phyloP scores from a whole-genome alignment of 2,797 vertebrate species.

The Microchirus variegatus region DNA sequence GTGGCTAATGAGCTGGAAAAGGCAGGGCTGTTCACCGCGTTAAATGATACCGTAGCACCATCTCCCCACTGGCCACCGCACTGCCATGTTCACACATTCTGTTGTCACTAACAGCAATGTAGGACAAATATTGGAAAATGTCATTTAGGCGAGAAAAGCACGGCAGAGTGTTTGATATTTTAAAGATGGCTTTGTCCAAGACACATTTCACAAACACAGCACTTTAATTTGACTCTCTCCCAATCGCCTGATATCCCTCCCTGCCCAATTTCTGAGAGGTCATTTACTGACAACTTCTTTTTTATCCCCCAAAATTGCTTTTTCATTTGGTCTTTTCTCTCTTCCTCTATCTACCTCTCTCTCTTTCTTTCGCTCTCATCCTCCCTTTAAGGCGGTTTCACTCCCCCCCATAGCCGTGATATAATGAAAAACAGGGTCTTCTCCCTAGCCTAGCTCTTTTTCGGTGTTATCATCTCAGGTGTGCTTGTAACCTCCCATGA shows the following conservation, averaged over 20 bases:
- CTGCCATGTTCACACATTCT: conserved; percentile 71
- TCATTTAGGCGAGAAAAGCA: conserved; percentile 52
- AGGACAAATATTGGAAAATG: conserved; percentile 74
- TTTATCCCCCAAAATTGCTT: conserved; percentile 52
- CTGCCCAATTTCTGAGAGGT: conserved; percentile 48
- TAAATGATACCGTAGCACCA: conserved; percentile 74
- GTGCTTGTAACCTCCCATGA: conserved; percentile 62
- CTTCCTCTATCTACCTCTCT: conserved; percentile 25
- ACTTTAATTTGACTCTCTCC: conserved; percentile 47
- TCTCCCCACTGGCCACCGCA: conserved; percentile 69
- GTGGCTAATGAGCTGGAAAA: conserved; percentile 83
- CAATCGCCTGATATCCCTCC: conserved; percentile 27
- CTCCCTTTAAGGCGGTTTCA: conserved; percentile 29
- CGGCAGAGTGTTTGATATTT: conserved; percentile 47
- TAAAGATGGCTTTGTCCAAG: conserved; percentile 57
- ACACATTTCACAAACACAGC: conserved; percentile 37
- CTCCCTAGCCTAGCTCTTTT: conserved; percentile 45
- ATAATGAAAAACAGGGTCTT: conserved; percentile 54
- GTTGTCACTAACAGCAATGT: conserved; percentile 65
- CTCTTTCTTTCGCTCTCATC: conserved; percentile 23
- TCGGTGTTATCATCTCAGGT: conserved; percentile 52
- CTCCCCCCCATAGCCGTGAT: conserved; percentile 34
- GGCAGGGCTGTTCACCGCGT: conserved; percentile 74
- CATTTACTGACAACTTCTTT: conserved; percentile 57
- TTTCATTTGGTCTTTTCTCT: conserved; percentile 39